Evolutionary conservation across 2,888 invertebrate genomes (phyloP).

Genomic region (Pyrgus malvae): DNA sequence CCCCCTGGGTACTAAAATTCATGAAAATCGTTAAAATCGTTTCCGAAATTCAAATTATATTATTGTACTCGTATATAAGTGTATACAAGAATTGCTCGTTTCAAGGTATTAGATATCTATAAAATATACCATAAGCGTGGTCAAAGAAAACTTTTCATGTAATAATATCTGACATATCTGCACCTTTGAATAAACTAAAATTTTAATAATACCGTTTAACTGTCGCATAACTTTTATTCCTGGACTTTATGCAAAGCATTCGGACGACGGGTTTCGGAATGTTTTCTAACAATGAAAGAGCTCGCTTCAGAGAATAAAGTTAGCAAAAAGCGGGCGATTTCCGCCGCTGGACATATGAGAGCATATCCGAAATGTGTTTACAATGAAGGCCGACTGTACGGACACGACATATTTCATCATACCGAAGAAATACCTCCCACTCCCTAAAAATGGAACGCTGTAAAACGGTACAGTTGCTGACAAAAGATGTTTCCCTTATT

Average conservation of each 20-base stretch:
- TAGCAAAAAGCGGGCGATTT: constrained; percentile 61
- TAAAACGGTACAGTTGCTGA: constrained; percentile 52
- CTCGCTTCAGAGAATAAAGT: constrained; percentile 55
- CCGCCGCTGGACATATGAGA: constrained; percentile 56
- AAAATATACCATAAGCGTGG: no score
- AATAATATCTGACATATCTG: no score
- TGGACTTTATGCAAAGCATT: constrained; percentile 10
- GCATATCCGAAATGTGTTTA: constrained; percentile 78
- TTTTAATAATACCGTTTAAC: constrained; percentile 15
- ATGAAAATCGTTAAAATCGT: no score
- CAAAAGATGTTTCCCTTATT: constrained; percentile 5
- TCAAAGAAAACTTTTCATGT: background rate
- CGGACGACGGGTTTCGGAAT: constrained; percentile 8
- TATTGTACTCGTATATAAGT: no score
- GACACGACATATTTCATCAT: constrained; percentile 75
- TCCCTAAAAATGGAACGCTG: constrained; percentile 59
- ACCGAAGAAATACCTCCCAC: constrained; percentile 65
- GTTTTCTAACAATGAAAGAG: constrained; percentile 49
- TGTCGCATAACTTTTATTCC: constrained; percentile 13
- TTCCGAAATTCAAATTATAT: no score
- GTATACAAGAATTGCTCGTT: no score
- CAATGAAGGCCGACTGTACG: constrained; percentile 66
- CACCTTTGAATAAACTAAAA: no score
- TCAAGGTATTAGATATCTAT: no score
- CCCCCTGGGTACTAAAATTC: no score